Evolutionary conservation across 2,888 invertebrate species (phyloP).

Genomic region (Chymomyza fuscimana): DNA sequence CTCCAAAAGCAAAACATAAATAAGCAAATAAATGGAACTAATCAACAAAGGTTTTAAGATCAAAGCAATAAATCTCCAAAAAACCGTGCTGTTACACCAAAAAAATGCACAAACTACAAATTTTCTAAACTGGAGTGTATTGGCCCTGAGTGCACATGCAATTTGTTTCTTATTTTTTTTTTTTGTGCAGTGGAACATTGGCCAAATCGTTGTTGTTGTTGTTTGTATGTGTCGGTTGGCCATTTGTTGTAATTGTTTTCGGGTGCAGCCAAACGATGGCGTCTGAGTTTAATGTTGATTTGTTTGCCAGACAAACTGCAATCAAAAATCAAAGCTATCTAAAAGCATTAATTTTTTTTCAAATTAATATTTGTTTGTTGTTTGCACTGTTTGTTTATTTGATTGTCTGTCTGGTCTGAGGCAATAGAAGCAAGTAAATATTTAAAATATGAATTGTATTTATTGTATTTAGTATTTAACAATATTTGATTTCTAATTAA

Average conservation of each 20-base stretch:
- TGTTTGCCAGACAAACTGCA: slow-evolving; percentile 61
- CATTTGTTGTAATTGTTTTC: slow-evolving; percentile 9
- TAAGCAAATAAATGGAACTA: slow-evolving; percentile 45
- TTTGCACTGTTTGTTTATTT: slow-evolving; percentile 35
- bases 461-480: slow-evolving; percentile 41
- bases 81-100: background rate
- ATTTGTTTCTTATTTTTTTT: background rate
- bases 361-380: slow-evolving; percentile 66
- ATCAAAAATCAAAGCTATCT: slow-evolving; percentile 54
- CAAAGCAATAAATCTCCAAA: slow-evolving; percentile 58
- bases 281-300: slow-evolving; percentile 32
- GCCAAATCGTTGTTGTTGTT: background rate
- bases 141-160: background rate
- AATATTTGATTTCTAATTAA: slow-evolving; percentile 70
- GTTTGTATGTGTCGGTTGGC: background rate
- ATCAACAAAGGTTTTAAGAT: slow-evolving; percentile 50
- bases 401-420: slow-evolving; percentile 5
- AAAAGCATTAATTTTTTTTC: slow-evolving; percentile 17
- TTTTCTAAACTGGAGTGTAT: background rate
- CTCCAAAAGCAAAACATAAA: slow-evolving; percentile 9
- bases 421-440: background rate
- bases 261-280: background rate
- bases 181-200: background rate
- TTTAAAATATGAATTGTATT: slow-evolving; percentile 54
- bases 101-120: background rate